Base-by-base conservation (phyloP, 2,113 vertebrate genomes). In the Xenopus borealis region DNA sequence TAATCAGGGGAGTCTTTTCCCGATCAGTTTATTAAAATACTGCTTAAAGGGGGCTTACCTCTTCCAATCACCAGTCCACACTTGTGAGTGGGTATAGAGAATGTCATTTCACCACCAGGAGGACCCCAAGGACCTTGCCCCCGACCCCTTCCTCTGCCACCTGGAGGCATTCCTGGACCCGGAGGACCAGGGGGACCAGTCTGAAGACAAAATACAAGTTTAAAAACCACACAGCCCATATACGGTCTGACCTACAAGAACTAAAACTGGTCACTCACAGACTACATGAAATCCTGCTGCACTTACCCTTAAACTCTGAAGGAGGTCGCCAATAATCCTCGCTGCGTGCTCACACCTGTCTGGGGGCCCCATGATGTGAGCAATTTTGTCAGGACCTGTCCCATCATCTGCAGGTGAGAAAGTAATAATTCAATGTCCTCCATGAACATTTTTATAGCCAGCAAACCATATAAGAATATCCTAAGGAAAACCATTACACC, bases 31-130 rank as follows among this genome's bases (percentile, higher is more conserved):
- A n/a, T 13, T 17, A 1, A 0, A 10, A 1, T 0, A 23, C n/a
- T 44, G 11, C 8, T 0, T 1, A 2, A n/a, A 1, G 2, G 3
- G 33, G 33, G 64, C 86, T 85, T 68, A 91, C 89, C 89, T 88
- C 95, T 80, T 66, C 95, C 95, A 12, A 97, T 97, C 59, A 97
- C 94, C 16, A 97, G 89, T n/a, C 95, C 95, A 30, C 95, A 96
- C 82, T 96, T 97, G 84, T 97, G 94, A 50, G 94, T 93, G n/a
- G 95, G 95, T 76, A 97, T 94, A 9, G 95, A 95, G 83, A 96
- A 96, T 63, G 94, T 93, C 91, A 96, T 91, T 85, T 95, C 94
- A 20, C 92, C 94, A 0, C 94, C 94, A 0, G 95, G 94, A 23
- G 94, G 94, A 7, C 95, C 94, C 94, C 94, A 95, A 83, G 78